Percentiles rank a stretch among this genome's conserved stretches.
These are phyloP conservation scores for Cryptocheilus praepositus DNA, from an alignment of 2,888 invertebrate species.

Conservation along the genomic window DNA sequence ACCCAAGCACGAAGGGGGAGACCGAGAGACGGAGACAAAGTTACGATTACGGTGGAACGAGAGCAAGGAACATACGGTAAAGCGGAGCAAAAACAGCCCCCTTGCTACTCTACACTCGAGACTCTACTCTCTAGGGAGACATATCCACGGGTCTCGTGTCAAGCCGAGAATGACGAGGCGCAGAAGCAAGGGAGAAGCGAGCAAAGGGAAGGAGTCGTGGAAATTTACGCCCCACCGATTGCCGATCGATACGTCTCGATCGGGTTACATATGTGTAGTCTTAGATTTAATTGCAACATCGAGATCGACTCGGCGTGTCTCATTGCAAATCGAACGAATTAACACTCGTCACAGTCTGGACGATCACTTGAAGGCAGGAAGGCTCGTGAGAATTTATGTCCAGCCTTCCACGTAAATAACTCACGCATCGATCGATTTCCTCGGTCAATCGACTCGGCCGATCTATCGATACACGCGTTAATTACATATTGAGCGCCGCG, in stretches of 20 bases:
- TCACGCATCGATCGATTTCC: too few relatives aligned
- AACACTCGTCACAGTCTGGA: too few relatives aligned
- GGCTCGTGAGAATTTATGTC: too few relatives aligned
- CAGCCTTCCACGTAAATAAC: too few relatives aligned
- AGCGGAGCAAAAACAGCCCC: constrained; percentile 53
- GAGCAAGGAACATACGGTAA: constrained; percentile 17
- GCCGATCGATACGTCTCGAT: constrained; percentile 30
- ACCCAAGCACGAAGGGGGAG: background rate
- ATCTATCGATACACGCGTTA: too few relatives aligned
- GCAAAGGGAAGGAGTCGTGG: constrained; percentile 21
- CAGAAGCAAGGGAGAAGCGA: constrained; percentile 15
- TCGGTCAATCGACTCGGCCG: too few relatives aligned
- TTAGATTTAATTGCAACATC: constrained; percentile 32
- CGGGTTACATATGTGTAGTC: constrained; percentile 28
- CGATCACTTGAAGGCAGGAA: too few relatives aligned
- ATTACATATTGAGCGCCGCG: too few relatives aligned
- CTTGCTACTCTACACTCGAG: constrained; percentile 26
- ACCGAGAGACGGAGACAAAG: background rate
- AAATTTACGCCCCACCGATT: constrained; percentile 38
- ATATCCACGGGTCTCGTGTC: constrained; percentile 24
- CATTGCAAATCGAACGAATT: too few relatives aligned
- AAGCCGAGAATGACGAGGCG: constrained; percentile 12
- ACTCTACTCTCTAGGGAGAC: constrained; percentile 13
- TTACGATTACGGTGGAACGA: background rate
- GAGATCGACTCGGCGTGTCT: background rate